These are phyloP conservation scores for Papilio helenus DNA, from an alignment of 1,140 invertebrate genomes.

Conservation along the genomic window DNA sequence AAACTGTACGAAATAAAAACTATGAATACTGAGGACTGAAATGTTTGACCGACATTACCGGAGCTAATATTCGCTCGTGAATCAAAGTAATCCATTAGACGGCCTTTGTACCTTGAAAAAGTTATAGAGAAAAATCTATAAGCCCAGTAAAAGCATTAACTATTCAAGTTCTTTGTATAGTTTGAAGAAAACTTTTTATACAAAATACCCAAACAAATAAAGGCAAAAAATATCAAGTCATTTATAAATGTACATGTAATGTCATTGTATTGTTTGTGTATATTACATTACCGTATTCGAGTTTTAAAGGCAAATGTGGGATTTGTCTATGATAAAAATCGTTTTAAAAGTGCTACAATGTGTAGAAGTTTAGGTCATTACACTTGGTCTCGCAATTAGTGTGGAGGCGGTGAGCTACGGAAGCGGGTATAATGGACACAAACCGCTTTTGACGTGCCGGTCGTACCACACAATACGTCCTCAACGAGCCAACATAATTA, in stretches of 20 bases:
- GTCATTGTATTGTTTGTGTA: too few relatives aligned
- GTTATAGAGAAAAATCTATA: not conserved
- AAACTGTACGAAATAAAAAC: not conserved
- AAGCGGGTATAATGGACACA: slow-evolving; percentile 6
- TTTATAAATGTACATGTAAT: too few relatives aligned
- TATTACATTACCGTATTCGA: not conserved
- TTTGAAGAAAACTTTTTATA: not conserved
- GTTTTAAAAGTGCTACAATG: not conserved
- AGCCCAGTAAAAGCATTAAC: not conserved
- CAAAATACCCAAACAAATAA: not conserved
- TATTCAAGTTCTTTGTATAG: not conserved
- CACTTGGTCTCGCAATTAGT: slow-evolving; percentile 21
- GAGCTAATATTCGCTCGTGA: not conserved
- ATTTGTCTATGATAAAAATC: not conserved
- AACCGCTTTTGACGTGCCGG: not conserved
- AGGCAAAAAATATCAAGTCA: not conserved
- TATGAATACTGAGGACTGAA: not conserved
- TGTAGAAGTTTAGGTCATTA: not conserved
- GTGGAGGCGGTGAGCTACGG: not conserved
- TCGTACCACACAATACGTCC: not conserved
- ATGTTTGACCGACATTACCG: not conserved
- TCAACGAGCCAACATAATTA: slow-evolving; percentile 14
- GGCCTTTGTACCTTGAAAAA: not conserved
- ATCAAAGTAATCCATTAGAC: slow-evolving; percentile 15
- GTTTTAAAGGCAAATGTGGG: not conserved